Base-by-base conservation (phyloP, 2,113 vertebrate genomes). In the Burhinus oedicnemus region DNA sequence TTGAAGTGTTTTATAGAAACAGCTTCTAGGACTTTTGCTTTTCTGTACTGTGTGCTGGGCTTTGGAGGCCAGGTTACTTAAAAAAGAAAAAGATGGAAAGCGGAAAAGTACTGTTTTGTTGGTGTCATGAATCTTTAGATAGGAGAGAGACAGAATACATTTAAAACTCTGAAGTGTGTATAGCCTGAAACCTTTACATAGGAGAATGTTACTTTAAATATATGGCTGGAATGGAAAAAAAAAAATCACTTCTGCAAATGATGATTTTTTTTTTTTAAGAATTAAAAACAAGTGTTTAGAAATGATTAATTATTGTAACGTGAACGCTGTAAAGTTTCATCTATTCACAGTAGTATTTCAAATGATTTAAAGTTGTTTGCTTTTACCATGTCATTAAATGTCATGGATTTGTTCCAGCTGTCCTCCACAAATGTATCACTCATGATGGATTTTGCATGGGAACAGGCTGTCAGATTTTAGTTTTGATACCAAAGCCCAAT, bases 361-460 rank as follows among this genome's bases (percentile, higher is more conserved):
- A 87, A 86, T 74, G 89, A 93, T 95, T 95, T 92, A 72, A 93
- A 89, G 94, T 95, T 96, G 86, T 96, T 96, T 96, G 70, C 91
- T 95, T 95, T 92, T 89, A 91, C 65, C 66, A 30, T 90, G 94
- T 94, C 91, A 80, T 94, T 89, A 94, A 87, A 87, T 44, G 62
- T 51, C 51, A 34, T 71, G 81, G 93, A 95, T 95, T 94, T 77
- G 44, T 94, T 95, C 95, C 96, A 96, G 93, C 89, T 97, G 95
- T 94, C 75, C 76, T 95, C 78, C 75, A 93, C 60, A 58, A 54
- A 93, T 34, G 82, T 70, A 77, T 86, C 68, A 51, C 75, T 83
- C 15, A 1, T 64, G 91, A 72, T 54, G 84, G 91, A 47, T 91
- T 95, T 66, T 91, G 89, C 91, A 79, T 93, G 94, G 42, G 60